Evolutionary conservation across 2,888 invertebrate genomes (phyloP).

Genomic region (Drosophila incognita): DNA sequence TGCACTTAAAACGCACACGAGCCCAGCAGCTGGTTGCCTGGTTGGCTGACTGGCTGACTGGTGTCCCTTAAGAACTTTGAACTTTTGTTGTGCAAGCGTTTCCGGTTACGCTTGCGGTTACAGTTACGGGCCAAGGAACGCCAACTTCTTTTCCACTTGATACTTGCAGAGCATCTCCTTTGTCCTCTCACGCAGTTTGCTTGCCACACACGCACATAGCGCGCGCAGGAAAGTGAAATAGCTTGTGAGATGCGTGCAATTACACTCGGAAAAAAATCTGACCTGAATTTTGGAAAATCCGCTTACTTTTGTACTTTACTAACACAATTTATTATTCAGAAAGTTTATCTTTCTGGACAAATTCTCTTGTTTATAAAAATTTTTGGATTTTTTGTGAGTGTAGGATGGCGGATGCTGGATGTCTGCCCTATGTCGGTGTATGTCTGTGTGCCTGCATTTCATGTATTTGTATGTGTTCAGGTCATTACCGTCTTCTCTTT

Average conservation of each 20-base stretch:
- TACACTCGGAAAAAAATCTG: background rate
- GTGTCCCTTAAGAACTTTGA: constrained; percentile 54
- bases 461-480: constrained; percentile 20
- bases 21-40: background rate
- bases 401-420: constrained; percentile 17
- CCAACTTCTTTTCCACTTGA: constrained; percentile 45
- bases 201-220: constrained; percentile 2
- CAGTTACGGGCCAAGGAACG: constrained; percentile 45
- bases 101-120: constrained; percentile 67
- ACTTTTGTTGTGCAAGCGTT: constrained; percentile 59
- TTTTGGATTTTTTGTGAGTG: constrained; percentile 3
- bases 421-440: constrained; percentile 15
- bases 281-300: background rate
- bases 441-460: background rate
- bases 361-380: no score
- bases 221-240: constrained; percentile 70
- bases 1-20: constrained; percentile 64
- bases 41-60: background rate
- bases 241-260: constrained; percentile 1
- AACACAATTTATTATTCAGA: background rate
- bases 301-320: background rate
- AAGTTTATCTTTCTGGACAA: background rate
- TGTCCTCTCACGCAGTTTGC: constrained; percentile 32
- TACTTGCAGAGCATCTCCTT: constrained; percentile 42
- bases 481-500: constrained; percentile 55